phyloP scores from a whole-genome alignment of 2,113 vertebrate species.

The Brachypodius melanocephalos region DNA sequence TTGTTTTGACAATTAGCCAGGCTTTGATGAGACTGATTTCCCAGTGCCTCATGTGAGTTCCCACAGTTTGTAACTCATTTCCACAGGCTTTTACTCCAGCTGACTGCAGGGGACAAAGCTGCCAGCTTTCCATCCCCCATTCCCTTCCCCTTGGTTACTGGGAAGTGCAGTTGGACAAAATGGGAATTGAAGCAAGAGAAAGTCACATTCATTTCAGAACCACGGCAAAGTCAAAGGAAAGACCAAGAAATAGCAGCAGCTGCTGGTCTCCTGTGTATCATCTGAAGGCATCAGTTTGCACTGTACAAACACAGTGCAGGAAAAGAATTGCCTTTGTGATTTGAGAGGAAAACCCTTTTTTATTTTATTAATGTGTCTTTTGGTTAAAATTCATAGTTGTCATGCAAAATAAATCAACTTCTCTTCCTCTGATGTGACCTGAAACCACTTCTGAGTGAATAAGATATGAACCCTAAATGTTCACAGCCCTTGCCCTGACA shows the following conservation, averaged over 20 bases:
- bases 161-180: slow-evolving; percentile 32
- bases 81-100: background rate
- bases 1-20: background rate
- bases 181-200: slow-evolving; percentile 23
- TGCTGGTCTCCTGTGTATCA: slow-evolving; percentile 1
- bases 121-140: background rate
- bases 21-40: background rate
- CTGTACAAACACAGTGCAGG: slow-evolving; percentile 15
- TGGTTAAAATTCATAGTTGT: slow-evolving; percentile 83
- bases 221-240: slow-evolving; percentile 30
- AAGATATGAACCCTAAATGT: slow-evolving; percentile 78
- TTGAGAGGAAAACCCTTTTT: background rate
- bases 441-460: slow-evolving; percentile 76
- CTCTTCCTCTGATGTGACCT: slow-evolving; percentile 69
- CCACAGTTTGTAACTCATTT: background rate
- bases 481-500: slow-evolving; percentile 75
- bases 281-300: slow-evolving; percentile 5
- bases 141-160: slow-evolving; percentile 10
- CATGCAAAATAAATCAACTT: slow-evolving; percentile 82
- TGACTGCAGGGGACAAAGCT: slow-evolving; percentile 30
- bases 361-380: slow-evolving; percentile 71
- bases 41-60: background rate
- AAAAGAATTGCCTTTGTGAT: background rate
- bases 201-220: slow-evolving; percentile 31
- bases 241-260: slow-evolving; percentile 12